Evolutionary conservation across 1,140 invertebrate species (phyloP).

Genomic region (Caligus rogercresseyi): DNA sequence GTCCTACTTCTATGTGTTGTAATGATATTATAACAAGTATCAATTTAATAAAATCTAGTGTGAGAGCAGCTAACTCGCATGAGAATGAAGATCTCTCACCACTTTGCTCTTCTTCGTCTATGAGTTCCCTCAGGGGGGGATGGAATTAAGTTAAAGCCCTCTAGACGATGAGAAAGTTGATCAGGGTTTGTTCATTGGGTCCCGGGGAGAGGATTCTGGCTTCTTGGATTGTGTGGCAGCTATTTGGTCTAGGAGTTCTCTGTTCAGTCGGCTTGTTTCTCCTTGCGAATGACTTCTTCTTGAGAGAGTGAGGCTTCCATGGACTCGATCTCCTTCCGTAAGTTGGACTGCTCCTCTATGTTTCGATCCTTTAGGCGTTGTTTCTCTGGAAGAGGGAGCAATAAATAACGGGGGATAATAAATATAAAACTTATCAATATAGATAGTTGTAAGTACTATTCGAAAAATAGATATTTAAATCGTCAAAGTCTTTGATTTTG

Average conservation of each 20-base stretch:
- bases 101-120: not conserved
- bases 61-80: too few relatives aligned
- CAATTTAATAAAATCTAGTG: too few relatives aligned
- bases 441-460: too few relatives aligned
- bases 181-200: not conserved
- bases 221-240: too few relatives aligned
- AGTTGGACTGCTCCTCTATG: not conserved
- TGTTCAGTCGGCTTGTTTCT: not conserved
- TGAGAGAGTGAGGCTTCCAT: not conserved
- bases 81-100: too few relatives aligned
- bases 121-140: not conserved
- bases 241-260: not conserved
- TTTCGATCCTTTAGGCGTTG: too few relatives aligned
- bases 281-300: not conserved
- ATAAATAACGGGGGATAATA: too few relatives aligned
- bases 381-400: too few relatives aligned
- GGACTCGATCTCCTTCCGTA: not conserved
- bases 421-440: too few relatives aligned
- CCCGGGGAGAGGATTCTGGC: not conserved
- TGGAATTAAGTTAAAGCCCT: not conserved
- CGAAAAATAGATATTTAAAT: not conserved
- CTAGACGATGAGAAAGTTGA: not conserved
- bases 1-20: too few relatives aligned
- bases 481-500: too few relatives aligned
- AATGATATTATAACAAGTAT: too few relatives aligned